Base-by-base conservation (phyloP, 2,113 vertebrate species). In the Leptobrachium ailaonicum region DNA sequence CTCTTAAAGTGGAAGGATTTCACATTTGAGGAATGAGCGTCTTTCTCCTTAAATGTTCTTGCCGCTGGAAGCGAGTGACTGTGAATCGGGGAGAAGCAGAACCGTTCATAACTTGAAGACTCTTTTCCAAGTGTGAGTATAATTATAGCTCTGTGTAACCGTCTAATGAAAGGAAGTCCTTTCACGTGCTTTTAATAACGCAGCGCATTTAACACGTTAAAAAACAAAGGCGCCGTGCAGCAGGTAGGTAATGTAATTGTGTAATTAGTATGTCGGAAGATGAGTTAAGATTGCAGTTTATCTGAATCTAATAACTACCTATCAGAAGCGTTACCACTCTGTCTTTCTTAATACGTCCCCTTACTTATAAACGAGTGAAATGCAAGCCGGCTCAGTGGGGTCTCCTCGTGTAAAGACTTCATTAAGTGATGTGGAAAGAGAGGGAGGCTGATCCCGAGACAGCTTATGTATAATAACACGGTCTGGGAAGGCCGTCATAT, bases 101-200 rank as follows among this genome's bases (percentile, higher is more conserved):
- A 79, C 71, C 86, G 89, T 89, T 88, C 85, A 88, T 88, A 87
- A 87, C 83, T 86, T 86, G 80, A 77, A 83, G 82, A 84, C 87
- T 84, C 32, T 63, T 44, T 20, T 71, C 89, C 79, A 87, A 88
- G 86, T 85, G 89, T 84, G 90, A 89, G 83, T 86, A 85, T 93
- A 95, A 94, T 94, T 92, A 94, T 86, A 94, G 92, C 90, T 94
- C 82, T 92, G 88, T 89, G 91, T 88, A 90, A 88, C 85, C 87
- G 87, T 92, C 86, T 90, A 89, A 90, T 91, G 88, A 90, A 87
- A 91, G 91, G 89, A 87, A 90, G 89, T 89, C 85, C 87, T 85
- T 88, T 89, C 92, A 84, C 87, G 87, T 92, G 90, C 90, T 91
- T 92, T 93, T 95, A 95, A 95, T 95, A 90, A 95, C 91, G 88